These are phyloP conservation scores for Belonocnema kinseyi DNA, from an alignment of 1,140 invertebrate species.

Conservation along the genomic window DNA sequence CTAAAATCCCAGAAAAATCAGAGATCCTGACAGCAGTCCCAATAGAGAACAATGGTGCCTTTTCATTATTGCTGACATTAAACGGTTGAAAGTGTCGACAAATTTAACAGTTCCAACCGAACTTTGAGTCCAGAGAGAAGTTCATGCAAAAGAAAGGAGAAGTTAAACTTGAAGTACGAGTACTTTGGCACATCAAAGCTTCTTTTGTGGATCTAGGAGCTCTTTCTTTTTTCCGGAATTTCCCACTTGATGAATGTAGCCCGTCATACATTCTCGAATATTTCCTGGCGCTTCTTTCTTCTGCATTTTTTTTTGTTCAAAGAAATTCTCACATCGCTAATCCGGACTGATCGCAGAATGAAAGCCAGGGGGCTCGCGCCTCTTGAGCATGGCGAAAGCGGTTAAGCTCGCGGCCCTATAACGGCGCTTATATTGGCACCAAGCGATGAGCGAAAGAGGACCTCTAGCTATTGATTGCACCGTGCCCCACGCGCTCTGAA, in stretches of 20 bases:
- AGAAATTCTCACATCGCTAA: conserved; percentile 15
- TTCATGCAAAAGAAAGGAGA: conserved; percentile 1
- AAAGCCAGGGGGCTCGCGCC: not conserved
- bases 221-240: conserved; percentile 18
- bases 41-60: too few species aligned
- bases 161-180: conserved; percentile 27
- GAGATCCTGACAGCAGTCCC: too few species aligned
- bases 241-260: conserved; percentile 29
- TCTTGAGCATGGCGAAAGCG: not conserved
- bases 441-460: conserved; percentile 6
- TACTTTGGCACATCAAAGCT: conserved; percentile 25
- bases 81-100: not conserved
- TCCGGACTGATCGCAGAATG: not conserved
- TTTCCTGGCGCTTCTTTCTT: not conserved
- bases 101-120: not conserved
- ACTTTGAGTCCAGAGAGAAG: conserved; percentile 3
- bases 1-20: too few species aligned
- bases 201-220: conserved; percentile 25
- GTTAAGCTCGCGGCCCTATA: too few species aligned
- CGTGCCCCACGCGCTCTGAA: not conserved
- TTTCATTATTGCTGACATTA: not conserved
- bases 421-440: not conserved
- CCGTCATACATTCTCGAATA: not conserved
- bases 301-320: not conserved
- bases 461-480: not conserved